Evolutionary conservation across 2,797 vertebrate genomes (phyloP).

Genomic region (Syngnathus rostellatus): DNA sequence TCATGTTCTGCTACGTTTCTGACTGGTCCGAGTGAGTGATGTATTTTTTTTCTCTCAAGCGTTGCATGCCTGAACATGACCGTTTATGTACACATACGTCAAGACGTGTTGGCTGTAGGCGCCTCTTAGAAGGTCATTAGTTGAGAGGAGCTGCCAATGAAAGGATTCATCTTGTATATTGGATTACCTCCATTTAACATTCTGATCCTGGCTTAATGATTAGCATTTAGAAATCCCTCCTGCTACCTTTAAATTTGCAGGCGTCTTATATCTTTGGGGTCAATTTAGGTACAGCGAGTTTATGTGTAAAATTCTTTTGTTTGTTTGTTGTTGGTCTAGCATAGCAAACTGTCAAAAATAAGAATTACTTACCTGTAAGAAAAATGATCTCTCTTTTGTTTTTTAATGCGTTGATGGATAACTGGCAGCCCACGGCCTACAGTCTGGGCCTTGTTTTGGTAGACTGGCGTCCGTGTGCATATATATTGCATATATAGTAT

Average conservation of each 20-base stretch:
- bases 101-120: neutral
- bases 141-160: neutral
- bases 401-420: too few species aligned
- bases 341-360: neutral
- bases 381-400: too few species aligned
- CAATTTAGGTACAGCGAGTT: neutral
- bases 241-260: neutral
- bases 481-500: too few species aligned
- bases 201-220: neutral
- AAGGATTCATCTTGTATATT: neutral
- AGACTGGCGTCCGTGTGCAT: too few species aligned
- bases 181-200: neutral
- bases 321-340: neutral
- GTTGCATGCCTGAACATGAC: neutral
- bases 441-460: too few species aligned
- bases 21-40: conserved; percentile 86
- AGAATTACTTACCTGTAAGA: neutral
- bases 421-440: too few species aligned
- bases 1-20: conserved; percentile 91
- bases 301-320: neutral
- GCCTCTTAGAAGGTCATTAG: neutral
- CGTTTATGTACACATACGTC: neutral
- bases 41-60: neutral
- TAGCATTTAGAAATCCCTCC: neutral
- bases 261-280: neutral